Evolutionary conservation across 2,888 invertebrate genomes (phyloP).

Genomic region (Phaonia tiefii): DNA sequence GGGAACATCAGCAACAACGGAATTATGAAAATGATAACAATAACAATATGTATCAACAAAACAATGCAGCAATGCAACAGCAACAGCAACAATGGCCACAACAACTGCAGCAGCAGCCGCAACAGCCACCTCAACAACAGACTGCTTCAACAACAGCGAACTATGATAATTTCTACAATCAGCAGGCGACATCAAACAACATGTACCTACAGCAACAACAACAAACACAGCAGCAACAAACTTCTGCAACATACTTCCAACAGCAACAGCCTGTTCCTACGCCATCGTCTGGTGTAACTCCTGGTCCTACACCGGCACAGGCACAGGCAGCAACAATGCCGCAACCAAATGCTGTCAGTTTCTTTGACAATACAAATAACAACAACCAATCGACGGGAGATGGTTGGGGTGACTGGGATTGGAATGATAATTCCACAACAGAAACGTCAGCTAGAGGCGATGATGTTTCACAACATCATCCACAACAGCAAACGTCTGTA

Average conservation of each 20-base stretch:
- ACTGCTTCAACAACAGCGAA: conserved; percentile 36
- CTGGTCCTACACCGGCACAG: conserved; percentile 50
- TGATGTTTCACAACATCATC: conserved; percentile 48
- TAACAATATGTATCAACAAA: conserved; percentile 51
- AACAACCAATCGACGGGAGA: conserved; percentile 69
- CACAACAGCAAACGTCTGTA: conserved; percentile 49
- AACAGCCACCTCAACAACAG: conserved; percentile 42
- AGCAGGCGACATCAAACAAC: conserved; percentile 33
- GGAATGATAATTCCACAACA: conserved; percentile 71
- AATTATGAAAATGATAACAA: conserved; percentile 57
- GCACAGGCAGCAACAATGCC: conserved; percentile 44
- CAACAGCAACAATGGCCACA: conserved; percentile 33
- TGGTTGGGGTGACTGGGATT: conserved; percentile 80
- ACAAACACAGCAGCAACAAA: conserved; percentile 49
- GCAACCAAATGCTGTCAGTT: conserved; percentile 58
- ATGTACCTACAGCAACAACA: conserved; percentile 37
- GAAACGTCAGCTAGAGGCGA: conserved; percentile 43
- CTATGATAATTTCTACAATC: conserved; percentile 28
- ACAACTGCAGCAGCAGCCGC: conserved; percentile 53
- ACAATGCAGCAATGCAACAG: conserved; percentile 4
- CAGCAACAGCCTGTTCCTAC: no score
- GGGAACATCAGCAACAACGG: conserved; percentile 62
- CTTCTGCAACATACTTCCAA: conserved; percentile 45
- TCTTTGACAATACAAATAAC: conserved; percentile 64
- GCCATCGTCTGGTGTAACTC: no score